Base-by-base conservation (phyloP, 2,797 vertebrate species). In the Mus caroli region DNA sequence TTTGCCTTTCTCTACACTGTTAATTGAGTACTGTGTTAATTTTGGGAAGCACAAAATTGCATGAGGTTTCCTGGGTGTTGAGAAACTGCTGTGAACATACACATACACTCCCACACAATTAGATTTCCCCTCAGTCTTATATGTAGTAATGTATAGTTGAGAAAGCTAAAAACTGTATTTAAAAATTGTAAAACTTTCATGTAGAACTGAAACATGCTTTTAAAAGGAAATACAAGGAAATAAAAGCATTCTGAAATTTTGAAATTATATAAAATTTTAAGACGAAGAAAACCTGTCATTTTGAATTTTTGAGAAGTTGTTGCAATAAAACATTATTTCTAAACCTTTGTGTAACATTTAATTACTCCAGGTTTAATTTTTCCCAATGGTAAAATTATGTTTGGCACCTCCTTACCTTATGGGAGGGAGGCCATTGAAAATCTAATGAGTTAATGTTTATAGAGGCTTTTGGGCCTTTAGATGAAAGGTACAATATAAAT, bases 401-500 rank as follows among this genome's bases (percentile, higher is more conserved):
- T 93, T 40, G 62, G 71, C 28, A 40, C 58, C 13, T 71, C 8
- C 20, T 93, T 96, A 92, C 34, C 26, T 87, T 88, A 76, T 73
- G 52, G 14, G 71, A 85, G 22, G 31, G 78, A 67, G 50, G 34
- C 58, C 91, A 85, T n/a, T 93, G 28, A 75, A 83, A 94, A 93
- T 54, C 79, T 96, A 94, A 88, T 93, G 85, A 91, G 19, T 96
- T 94, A 94, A 91, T 91, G 31, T 91, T 96, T 94, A 78, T 94
- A 73, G 79, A 94, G 43, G 46, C 4, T 96, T 97, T 93, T 91
- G 82, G 94, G 83, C 56, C 90, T 90, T 97, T 87, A 85, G 52
- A 94, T 95, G 71, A 93, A 96, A 93, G 64, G 37, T 95, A 80
- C 40, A 92, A 28, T 82, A 94, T 97, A 97, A 97, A 94, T 97